phyloP scores from a whole-genome alignment of 2,888 invertebrate genomes.

The Cephus spinipes region DNA sequence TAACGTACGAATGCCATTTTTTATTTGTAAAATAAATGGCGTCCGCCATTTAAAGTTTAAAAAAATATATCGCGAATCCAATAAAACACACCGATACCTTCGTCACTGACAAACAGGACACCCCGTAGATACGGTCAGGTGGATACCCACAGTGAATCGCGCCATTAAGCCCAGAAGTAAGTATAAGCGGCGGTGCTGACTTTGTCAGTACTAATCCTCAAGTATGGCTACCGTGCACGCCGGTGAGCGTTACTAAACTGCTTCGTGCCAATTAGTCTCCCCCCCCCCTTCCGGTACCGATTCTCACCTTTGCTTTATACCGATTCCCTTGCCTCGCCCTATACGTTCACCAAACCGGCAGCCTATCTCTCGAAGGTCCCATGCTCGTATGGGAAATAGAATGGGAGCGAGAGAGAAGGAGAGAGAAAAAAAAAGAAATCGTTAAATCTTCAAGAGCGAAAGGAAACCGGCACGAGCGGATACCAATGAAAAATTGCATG shows the following conservation, averaged over 20 bases:
- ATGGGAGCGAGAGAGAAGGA: neutral
- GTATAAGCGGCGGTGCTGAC: slow-evolving; percentile 28
- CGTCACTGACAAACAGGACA: neutral
- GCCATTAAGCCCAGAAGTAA: slow-evolving; percentile 8
- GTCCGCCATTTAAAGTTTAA: neutral
- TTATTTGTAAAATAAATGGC: neutral
- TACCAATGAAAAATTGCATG: neutral
- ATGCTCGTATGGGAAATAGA: slow-evolving; percentile 12
- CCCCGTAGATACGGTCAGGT: slow-evolving; percentile 8
- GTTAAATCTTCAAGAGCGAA: slow-evolving; percentile 11
- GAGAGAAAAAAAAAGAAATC: slow-evolving; percentile 3
- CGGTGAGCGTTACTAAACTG: slow-evolving; percentile 21
- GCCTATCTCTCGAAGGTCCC: slow-evolving; percentile 16
- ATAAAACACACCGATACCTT: neutral
- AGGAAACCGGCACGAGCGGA: slow-evolving; percentile 12
- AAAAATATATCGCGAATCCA: no score
- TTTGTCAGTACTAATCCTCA: slow-evolving; percentile 47
- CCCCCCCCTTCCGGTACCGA: neutral
- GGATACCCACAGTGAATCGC: neutral
- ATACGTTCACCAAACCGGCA: neutral
- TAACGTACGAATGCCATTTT: neutral
- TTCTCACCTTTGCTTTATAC: neutral
- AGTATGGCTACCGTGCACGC: slow-evolving; percentile 10
- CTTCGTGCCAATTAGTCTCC: slow-evolving; percentile 35
- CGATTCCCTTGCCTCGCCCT: neutral